phyloP scores from a whole-genome alignment of 1,140 invertebrate species.

The Megalonaias nervosa region DNA sequence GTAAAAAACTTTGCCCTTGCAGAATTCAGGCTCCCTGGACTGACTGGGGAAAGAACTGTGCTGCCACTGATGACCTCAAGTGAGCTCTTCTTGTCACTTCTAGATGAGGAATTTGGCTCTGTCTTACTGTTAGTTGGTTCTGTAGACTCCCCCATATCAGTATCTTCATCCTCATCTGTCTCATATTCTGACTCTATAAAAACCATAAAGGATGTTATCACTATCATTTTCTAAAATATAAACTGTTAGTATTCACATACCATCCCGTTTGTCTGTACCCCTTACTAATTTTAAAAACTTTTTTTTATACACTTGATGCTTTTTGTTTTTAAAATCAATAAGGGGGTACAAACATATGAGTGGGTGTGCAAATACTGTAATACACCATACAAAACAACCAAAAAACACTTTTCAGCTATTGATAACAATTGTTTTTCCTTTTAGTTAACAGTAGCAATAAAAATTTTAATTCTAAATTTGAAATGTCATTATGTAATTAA shows the following conservation, averaged over 20 bases:
- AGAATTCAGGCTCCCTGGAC: conserved; percentile 22
- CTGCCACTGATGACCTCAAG: conserved; percentile 21
- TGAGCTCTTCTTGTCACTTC: neutral
- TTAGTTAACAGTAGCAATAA: too few species aligned
- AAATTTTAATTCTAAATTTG: too few species aligned
- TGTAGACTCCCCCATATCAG: conserved; percentile 32
- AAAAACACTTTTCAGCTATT: neutral
- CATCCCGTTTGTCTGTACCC: neutral
- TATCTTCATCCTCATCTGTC: conserved; percentile 47
- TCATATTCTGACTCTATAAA: conserved; percentile 44
- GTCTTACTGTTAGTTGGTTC: conserved; percentile 27
- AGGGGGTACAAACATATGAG: too few species aligned
- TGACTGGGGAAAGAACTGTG: too few species aligned
- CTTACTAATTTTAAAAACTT: neutral
- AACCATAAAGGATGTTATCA: neutral
- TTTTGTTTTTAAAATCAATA: too few species aligned
- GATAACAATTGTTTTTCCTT: neutral
- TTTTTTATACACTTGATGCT: too few species aligned
- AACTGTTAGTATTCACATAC: neutral
- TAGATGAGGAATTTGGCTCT: conserved; percentile 1
- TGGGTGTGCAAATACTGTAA: too few species aligned
- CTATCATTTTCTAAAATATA: neutral
- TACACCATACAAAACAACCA: neutral
- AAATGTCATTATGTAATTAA: too few species aligned
- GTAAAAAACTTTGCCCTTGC: conserved; percentile 64